These are phyloP conservation scores for Cactoblastis cactorum DNA, from an alignment of 2,888 invertebrate species.

Conservation along the genomic window DNA sequence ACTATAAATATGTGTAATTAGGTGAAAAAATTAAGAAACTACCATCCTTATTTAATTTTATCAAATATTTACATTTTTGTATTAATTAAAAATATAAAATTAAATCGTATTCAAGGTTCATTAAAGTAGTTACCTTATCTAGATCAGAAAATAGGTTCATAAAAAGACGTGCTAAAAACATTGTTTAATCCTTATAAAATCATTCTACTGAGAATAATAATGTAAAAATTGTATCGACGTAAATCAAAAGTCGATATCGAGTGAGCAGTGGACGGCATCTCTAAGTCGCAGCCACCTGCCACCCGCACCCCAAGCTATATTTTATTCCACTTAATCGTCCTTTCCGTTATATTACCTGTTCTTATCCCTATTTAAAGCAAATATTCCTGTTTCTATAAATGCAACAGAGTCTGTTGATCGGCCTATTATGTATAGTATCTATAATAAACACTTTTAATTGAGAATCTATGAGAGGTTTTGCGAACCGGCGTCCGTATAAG, in stretches of 20 bases:
- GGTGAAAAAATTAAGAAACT: too few species aligned
- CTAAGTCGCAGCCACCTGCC: constrained; percentile 70
- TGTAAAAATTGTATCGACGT: neutral
- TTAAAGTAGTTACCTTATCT: too few species aligned
- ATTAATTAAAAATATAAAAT: too few species aligned
- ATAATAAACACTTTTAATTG: constrained; percentile 79
- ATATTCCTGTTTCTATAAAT: constrained; percentile 73
- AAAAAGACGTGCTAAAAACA: too few species aligned
- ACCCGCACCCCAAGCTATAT: constrained; percentile 76
- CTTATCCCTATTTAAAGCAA: constrained; percentile 74
- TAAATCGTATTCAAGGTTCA: too few species aligned
- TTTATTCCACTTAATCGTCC: constrained; percentile 78
- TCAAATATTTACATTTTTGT: too few species aligned
- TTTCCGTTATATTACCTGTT: constrained; percentile 78
- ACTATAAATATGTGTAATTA: too few species aligned
- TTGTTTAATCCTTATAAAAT: too few species aligned
- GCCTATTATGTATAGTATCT: constrained; percentile 76
- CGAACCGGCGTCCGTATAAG: constrained; percentile 70
- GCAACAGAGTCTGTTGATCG: constrained; percentile 60
- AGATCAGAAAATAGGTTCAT: too few species aligned
- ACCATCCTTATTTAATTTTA: too few species aligned
- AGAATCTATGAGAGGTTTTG: constrained; percentile 79
- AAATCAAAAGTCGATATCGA: constrained; percentile 24
- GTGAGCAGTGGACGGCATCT: constrained; percentile 32
- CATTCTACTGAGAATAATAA: too few species aligned